A percentile compares a stretch with the other conserved stretches of the same genome.
Conservation (phyloP, 2,113 vertebrate species). For the Psettodes erumei region DNA sequence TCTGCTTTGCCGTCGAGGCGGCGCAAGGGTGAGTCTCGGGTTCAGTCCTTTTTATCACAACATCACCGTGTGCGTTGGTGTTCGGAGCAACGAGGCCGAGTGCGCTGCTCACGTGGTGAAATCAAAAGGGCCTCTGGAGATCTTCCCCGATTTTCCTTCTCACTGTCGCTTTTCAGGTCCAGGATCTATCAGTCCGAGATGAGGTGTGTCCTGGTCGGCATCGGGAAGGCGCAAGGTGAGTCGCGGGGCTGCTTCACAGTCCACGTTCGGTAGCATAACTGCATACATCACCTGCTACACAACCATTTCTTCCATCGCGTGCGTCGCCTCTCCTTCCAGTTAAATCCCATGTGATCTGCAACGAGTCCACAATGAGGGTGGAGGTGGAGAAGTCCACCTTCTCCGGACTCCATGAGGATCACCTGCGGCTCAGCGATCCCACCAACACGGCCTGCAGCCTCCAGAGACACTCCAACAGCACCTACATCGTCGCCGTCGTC, state of each 20-base stretch:
- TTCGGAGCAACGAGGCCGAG: neutral
- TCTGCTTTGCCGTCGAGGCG: constrained; percentile 76
- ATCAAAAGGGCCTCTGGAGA: too few relatives aligned
- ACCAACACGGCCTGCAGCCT: constrained; percentile 69
- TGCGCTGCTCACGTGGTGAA: neutral
- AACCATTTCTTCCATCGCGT: too few relatives aligned
- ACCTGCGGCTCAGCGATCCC: constrained; percentile 72
- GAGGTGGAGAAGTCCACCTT: constrained; percentile 63
- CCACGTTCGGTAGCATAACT: neutral
- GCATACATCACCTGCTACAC: neutral
- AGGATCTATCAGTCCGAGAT: constrained; percentile 76
- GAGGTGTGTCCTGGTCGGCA: constrained; percentile 70
- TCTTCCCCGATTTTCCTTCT: too few relatives aligned
- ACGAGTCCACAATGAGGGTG: constrained; percentile 69
- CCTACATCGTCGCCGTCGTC: constrained; percentile 68
- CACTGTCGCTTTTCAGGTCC: constrained; percentile 47
- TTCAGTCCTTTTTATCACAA: neutral
- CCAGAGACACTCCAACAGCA: constrained; percentile 65
- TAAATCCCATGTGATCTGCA: constrained; percentile 62
- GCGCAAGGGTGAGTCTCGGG: constrained; percentile 40
- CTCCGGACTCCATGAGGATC: constrained; percentile 42
- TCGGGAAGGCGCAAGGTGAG: constrained; percentile 41
- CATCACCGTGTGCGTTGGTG: too few relatives aligned
- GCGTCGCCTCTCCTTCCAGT: constrained; percentile 46
- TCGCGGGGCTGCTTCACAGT: neutral